These are phyloP conservation scores for Calcarius lapponicus DNA, from an alignment of 2,797 vertebrate genomes.

Conservation along the genomic window DNA sequence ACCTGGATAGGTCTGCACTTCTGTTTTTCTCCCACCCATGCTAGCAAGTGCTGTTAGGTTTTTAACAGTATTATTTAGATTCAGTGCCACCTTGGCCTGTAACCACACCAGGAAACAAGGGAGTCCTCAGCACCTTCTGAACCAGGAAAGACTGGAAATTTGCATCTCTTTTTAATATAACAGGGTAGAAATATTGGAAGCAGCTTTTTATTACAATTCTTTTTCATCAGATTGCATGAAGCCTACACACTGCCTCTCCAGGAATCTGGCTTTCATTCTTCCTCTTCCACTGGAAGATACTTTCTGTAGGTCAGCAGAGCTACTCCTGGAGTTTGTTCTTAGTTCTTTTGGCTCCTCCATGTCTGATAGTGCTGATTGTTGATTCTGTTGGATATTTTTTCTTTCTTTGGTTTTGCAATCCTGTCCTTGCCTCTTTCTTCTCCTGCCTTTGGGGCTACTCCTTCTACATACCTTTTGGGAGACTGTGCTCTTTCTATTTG, in stretches of 20 bases:
- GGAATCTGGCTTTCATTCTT: not conserved
- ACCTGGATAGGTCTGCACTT: not conserved
- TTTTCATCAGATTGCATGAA: not conserved
- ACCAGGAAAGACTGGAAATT: not conserved
- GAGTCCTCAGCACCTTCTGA: not conserved
- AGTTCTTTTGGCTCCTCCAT: not conserved
- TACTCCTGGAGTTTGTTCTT: not conserved
- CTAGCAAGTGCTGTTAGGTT: not conserved
- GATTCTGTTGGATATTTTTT: not conserved
- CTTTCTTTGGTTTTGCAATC: not conserved
- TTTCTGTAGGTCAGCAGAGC: not conserved
- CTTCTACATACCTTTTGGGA: not conserved
- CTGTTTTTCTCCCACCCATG: not conserved
- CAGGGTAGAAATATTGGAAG: not conserved
- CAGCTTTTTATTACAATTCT: not conserved
- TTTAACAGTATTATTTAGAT: not conserved
- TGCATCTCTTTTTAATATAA: not conserved
- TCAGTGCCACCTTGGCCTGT: not conserved
- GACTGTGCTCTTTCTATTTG: not conserved
- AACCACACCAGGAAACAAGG: not conserved
- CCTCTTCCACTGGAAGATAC: not conserved
- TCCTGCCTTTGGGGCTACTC: not conserved
- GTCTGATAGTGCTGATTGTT: not conserved
- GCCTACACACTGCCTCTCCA: not conserved
- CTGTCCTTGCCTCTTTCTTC: not conserved